Base-by-base conservation (phyloP, 2,797 vertebrate genomes). In the Micropoecilia bifurca region DNA sequence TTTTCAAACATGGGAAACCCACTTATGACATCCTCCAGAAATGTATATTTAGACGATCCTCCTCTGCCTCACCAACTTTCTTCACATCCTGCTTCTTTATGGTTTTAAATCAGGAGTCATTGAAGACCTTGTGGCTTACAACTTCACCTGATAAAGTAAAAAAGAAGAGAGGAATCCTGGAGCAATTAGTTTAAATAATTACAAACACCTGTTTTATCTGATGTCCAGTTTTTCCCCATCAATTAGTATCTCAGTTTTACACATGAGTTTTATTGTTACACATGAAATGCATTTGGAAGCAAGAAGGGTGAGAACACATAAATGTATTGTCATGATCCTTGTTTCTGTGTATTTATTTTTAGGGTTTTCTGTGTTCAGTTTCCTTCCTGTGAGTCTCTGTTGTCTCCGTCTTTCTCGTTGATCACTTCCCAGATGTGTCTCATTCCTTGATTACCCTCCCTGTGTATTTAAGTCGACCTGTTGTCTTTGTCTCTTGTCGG, bases 1-100 rank as follows among this genome's bases (percentile, higher is more conserved):
- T 53, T 57, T 43, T 43, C 73, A 74, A 36, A 75, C 39, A 30
- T 63, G 39, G 57, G 28, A 63, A 28, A 63, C 41, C 55, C 53
- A 46, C 68, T 43, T 71, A n/a, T 14, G 68, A 45, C 41, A 3
- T 71, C 45, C 46, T 71, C n/a, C 25, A 28, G 41, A 14, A 71
- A 71, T 18, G 1, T 46, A 28, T 28, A 71, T 46, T 71, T 71
- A 71, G 25, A 28, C 5, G 5, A 71, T 71, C 43, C 41, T 69
- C 66, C 12, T 46, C 41, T 71, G 41, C 8, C 68, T 46, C 25
- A 45, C 41, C 68, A 45, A 45, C 22, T 43, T 28, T 28, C 39
- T n/a, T 6, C 10, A n/a, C 3, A 4, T 41, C 20, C 66, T 10
- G 6, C 36, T 25, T 57, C 55, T 57, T 14, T 57, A 55, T 9